Evolutionary conservation across 2,888 invertebrate genomes (phyloP).

Genomic region (Philaethria dido): DNA sequence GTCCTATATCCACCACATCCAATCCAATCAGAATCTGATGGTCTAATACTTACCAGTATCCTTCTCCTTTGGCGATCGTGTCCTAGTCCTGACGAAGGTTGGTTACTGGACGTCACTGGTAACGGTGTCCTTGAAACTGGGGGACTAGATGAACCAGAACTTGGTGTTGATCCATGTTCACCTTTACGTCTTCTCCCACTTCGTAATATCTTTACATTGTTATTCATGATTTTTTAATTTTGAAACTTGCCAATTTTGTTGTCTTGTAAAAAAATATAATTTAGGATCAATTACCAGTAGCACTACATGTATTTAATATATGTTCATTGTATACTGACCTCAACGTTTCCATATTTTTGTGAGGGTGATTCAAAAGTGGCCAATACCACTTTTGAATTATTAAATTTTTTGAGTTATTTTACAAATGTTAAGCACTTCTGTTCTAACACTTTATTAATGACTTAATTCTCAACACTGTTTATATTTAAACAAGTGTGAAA

Average conservation of each 20-base stretch:
- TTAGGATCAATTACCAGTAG: too few species aligned
- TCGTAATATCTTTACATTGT: not conserved
- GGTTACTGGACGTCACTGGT: not conserved
- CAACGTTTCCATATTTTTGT: too few species aligned
- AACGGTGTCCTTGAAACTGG: not conserved
- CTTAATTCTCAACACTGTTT: too few species aligned
- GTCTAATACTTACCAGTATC: not conserved
- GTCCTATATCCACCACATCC: too few species aligned
- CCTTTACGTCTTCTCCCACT: not conserved
- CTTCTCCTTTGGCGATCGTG: not conserved
- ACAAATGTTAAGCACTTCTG: too few species aligned
- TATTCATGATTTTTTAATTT: not conserved
- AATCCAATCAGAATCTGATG: not conserved
- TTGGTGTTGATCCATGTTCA: not conserved
- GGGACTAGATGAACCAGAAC: too few species aligned
- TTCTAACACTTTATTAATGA: too few species aligned
- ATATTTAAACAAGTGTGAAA: too few species aligned
- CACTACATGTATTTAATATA: too few species aligned
- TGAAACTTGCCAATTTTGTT: not conserved
- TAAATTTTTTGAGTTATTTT: too few species aligned
- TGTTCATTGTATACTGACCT: not conserved
- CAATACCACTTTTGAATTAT: too few species aligned
- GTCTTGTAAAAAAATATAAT: not conserved
- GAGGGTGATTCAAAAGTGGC: too few species aligned
- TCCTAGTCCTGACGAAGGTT: not conserved